Percentiles rank a stretch among this genome's conserved stretches.
phyloP scores from a whole-genome alignment of 2,113 vertebrate species.

The Picathartes gymnocephalus region DNA sequence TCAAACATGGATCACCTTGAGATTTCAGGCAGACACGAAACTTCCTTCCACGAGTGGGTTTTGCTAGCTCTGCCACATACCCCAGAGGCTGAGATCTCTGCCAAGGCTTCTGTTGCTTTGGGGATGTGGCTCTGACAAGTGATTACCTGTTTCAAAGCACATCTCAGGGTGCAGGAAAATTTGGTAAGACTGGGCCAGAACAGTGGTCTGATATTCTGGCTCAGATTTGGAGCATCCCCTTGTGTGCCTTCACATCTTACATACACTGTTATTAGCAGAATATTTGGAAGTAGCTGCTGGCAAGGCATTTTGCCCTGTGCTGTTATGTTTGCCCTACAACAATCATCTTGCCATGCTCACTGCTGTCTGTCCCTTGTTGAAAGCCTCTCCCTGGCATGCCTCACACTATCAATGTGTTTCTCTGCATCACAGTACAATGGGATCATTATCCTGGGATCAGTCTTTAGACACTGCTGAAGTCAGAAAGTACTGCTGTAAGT shows the following conservation, averaged over 20 bases:
- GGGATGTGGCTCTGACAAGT: neutral
- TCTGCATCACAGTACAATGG: neutral
- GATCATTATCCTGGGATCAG: neutral
- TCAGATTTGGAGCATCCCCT: neutral
- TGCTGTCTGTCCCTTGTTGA: neutral
- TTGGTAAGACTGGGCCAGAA: neutral
- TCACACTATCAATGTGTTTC: neutral
- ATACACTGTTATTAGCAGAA: neutral
- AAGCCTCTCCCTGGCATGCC: neutral
- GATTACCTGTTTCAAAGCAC: neutral
- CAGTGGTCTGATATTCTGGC: neutral
- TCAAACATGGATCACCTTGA: neutral
- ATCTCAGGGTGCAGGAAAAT: neutral
- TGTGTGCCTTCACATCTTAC: neutral
- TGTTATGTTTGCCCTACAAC: neutral
- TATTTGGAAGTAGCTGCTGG: neutral
- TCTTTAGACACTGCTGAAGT: neutral
- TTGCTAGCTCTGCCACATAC: neutral
- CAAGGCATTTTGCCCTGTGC: neutral
- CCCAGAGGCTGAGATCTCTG: neutral
- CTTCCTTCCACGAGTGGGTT: rapidly evolving
- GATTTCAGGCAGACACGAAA: neutral
- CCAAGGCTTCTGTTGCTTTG: neutral
- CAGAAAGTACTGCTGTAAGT: neutral
- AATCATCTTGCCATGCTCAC: neutral